Evolutionary conservation across 2,113 vertebrate genomes (phyloP).

Genomic region (Origma solitaria): DNA sequence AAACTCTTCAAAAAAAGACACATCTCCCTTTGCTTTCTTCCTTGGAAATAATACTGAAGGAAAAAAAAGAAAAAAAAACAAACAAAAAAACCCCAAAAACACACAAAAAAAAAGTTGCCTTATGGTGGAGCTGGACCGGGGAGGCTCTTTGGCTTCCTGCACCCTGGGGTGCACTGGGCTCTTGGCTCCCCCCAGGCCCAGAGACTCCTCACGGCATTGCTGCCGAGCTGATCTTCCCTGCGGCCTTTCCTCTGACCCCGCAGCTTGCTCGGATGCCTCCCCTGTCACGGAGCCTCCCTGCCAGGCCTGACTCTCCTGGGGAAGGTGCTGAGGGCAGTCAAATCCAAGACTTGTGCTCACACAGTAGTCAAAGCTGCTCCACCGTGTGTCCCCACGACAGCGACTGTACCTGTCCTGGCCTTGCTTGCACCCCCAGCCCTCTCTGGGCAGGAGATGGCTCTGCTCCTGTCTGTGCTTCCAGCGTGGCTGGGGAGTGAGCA

Average conservation of each 20-base stretch:
- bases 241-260: not conserved
- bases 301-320: not conserved
- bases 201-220: slow-evolving; percentile 28
- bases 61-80: not conserved
- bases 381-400: not conserved
- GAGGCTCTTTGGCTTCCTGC: not conserved
- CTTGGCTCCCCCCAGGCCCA: not conserved
- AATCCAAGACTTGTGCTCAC: not conserved
- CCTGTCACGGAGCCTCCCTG: fast-evolving
- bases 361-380: not conserved
- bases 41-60: slow-evolving; percentile 73
- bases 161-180: not conserved
- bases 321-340: not conserved
- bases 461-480: not conserved
- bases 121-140: slow-evolving; percentile 73
- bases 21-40: slow-evolving; percentile 72
- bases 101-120: slow-evolving; percentile 73
- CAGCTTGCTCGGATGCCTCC: not conserved
- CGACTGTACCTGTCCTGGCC: not conserved
- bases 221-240: slow-evolving; percentile 16
- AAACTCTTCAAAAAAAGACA: slow-evolving; percentile 50
- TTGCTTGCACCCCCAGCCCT: not conserved
- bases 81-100: not conserved
- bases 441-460: not conserved
- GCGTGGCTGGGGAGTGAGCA: not conserved